These are phyloP conservation scores for Boleophthalmus pectinirostris DNA, from an alignment of 2,113 vertebrate species.

Conservation along the genomic window DNA sequence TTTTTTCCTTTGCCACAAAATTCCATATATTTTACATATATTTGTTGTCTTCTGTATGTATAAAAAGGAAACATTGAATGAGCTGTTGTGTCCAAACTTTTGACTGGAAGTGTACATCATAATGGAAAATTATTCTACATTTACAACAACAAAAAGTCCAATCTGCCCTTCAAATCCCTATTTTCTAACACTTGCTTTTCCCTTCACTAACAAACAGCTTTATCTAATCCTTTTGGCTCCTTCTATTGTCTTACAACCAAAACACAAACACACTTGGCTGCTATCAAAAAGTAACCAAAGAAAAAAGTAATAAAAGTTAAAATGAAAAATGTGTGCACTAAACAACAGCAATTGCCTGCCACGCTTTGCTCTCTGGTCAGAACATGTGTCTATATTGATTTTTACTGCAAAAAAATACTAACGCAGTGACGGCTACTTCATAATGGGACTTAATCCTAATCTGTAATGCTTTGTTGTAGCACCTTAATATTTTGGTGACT, in stretches of 20 bases:
- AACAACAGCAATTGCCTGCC: background rate
- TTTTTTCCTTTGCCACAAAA: too few relatives aligned
- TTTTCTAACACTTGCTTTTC: background rate
- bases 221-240: slow-evolving; percentile 5
- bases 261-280: background rate
- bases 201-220: background rate
- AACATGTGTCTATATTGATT: background rate
- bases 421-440: background rate
- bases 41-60: too few relatives aligned
- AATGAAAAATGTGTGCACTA: slow-evolving; percentile 3
- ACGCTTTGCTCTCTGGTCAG: background rate
- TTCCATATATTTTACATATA: too few relatives aligned
- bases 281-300: background rate
- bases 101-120: background rate
- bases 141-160: background rate
- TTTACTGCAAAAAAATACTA: background rate
- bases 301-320: background rate
- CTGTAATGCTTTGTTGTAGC: too few relatives aligned
- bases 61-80: too few relatives aligned
- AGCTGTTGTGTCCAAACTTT: too few relatives aligned
- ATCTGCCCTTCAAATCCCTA: background rate
- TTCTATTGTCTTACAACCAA: slow-evolving; percentile 6
- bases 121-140: background rate
- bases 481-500: too few relatives aligned
- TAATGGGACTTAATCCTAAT: slow-evolving; percentile 4